Base-by-base conservation (phyloP, 2,797 vertebrate species). In the Argentina silus region DNA sequence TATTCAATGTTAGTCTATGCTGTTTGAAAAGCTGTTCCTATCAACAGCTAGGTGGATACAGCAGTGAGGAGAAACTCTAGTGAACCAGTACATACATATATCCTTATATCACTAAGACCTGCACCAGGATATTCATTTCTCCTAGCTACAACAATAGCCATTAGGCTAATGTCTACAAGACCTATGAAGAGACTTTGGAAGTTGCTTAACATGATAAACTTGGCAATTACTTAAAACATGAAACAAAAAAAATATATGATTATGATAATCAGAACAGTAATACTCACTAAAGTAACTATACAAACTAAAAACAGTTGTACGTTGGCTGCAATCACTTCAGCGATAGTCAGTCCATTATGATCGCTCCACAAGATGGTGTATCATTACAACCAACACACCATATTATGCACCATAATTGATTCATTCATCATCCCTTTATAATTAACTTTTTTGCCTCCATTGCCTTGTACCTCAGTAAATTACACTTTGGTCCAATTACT, bases 131-230 rank as follows among this genome's bases (percentile, higher is more conserved):
- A 23, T 42, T 6, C 27, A 57, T 53, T 19, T 10, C 21, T 61
- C 59, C 59, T 2, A 36, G 27, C 27, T 36, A 36, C 27, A 36
- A 36, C 27, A 36, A 36, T 36, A 2, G 27, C 1, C 27, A 27
- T 15, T 27, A 7, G 15, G 27, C 59, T 6, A 42, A 27, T 42
- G 27, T 61, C 23, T 42, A n/a, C 59, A 61, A 61, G 59, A 14
- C 11, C 59, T 61, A 15, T 42, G 59, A 23, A 36, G 59, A 61
- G 15, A 61, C 59, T 61, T 61, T 61, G 59, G 59, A 61, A 61
- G 36, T 14, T 14, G 59, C 59, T 61, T 61, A 60, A 61, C 19
- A 67, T 67, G 48, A 72, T 51, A 14, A 53, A 56, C 17, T 44
- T 69, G 10, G 14, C 42, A 57, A 44, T 45, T 51, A 27, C 47